A percentile compares a stretch with the other conserved stretches of the same genome.
Evolutionary conservation across 2,888 invertebrate genomes (phyloP).

Genomic region (Caenorhabditis sinica): DNA sequence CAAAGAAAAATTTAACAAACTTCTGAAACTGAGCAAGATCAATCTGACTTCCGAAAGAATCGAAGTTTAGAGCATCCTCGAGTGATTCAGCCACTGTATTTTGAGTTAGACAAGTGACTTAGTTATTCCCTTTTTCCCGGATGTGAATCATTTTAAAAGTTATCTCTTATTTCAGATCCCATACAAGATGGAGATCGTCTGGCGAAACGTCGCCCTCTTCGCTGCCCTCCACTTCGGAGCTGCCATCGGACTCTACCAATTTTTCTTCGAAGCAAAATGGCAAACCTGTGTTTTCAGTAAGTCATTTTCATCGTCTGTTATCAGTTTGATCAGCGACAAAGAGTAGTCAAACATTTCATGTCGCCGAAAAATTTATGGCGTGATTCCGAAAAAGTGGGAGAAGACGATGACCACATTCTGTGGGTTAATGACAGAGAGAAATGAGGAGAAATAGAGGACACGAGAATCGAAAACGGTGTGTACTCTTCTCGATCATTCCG

Average conservation of each 20-base stretch:
- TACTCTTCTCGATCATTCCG: slow-evolving; percentile 43
- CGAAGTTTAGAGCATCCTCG: too few species aligned
- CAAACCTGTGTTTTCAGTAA: slow-evolving; percentile 78
- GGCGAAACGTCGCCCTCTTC: slow-evolving; percentile 82
- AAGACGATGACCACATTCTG: slow-evolving; percentile 26
- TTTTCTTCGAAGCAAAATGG: slow-evolving; percentile 80
- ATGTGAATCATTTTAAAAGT: background rate
- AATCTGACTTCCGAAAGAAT: too few species aligned
- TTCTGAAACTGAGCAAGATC: too few species aligned
- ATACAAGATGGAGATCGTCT: slow-evolving; percentile 79
- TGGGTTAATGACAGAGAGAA: slow-evolving; percentile 2
- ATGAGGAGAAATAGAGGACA: slow-evolving; percentile 23
- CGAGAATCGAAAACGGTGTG: slow-evolving; percentile 33
- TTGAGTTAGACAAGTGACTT: too few species aligned
- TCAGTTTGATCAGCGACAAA: slow-evolving; percentile 51
- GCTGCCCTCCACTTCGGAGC: slow-evolving; percentile 80
- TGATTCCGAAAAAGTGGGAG: slow-evolving; percentile 32
- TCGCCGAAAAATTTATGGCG: slow-evolving; percentile 62
- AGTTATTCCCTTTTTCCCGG: too few species aligned
- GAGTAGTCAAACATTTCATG: slow-evolving; percentile 57
- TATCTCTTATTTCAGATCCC: slow-evolving; percentile 68
- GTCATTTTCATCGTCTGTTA: slow-evolving; percentile 50
- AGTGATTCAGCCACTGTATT: too few species aligned
- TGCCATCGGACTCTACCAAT: slow-evolving; percentile 79
- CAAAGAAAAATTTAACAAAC: too few species aligned